These are phyloP conservation scores for Ceratoteleas bidentatus DNA, from an alignment of 1,140 invertebrate genomes.

Conservation along the genomic window DNA sequence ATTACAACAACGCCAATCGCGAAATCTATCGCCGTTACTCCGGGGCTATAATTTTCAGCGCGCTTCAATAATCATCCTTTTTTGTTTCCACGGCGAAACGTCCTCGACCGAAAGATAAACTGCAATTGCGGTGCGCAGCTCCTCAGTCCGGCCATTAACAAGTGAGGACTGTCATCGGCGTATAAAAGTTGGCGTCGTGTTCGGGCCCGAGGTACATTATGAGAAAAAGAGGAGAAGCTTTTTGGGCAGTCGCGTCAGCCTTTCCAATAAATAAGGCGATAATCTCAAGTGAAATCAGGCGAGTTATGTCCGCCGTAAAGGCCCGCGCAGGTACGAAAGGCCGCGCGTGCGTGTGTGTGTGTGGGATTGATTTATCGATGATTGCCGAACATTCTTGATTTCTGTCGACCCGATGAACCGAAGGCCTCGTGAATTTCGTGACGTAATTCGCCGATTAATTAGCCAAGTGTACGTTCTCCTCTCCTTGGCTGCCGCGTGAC, in stretches of 20 bases:
- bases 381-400: slow-evolving; percentile 78
- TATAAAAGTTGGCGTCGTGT: slow-evolving; percentile 57
- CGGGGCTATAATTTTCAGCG: slow-evolving; percentile 35
- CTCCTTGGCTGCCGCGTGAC: not conserved
- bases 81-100: slow-evolving; percentile 46
- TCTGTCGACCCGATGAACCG: slow-evolving; percentile 60
- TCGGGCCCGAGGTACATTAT: slow-evolving; percentile 53
- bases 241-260: slow-evolving; percentile 65
- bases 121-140: slow-evolving; percentile 57
- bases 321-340: slow-evolving; percentile 68
- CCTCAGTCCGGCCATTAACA: slow-evolving; percentile 55
- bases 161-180: slow-evolving; percentile 57
- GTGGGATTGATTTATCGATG: slow-evolving; percentile 67
- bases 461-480: slow-evolving; percentile 14
- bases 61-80: slow-evolving; percentile 47
- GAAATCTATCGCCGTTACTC: slow-evolving; percentile 55
- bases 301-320: slow-evolving; percentile 79
- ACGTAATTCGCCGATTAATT: slow-evolving; percentile 44
- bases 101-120: slow-evolving; percentile 59
- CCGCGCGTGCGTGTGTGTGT: slow-evolving; percentile 16
- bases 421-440: slow-evolving; percentile 39
- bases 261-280: slow-evolving; percentile 81
- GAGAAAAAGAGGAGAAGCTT: slow-evolving; percentile 62
- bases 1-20: slow-evolving; percentile 55
- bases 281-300: slow-evolving; percentile 80